These are phyloP conservation scores for Papilio demoleus DNA, from an alignment of 2,888 invertebrate genomes.

Conservation along the genomic window DNA sequence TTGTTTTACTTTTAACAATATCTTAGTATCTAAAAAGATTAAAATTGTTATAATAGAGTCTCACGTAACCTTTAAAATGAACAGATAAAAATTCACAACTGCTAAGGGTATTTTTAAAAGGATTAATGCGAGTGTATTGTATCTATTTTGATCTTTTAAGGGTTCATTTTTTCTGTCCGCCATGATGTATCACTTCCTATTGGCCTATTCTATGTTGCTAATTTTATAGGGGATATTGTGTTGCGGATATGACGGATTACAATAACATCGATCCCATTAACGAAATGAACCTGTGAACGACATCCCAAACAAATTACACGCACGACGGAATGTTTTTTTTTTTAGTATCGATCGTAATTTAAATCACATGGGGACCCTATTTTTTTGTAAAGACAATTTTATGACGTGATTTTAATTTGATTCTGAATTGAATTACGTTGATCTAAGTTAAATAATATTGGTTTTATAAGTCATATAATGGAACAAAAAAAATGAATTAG, in stretches of 20 bases:
- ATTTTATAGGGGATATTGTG: conserved; percentile 64
- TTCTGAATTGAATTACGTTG: neutral
- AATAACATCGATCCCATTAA: conserved; percentile 64
- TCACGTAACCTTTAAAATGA: too few relatives aligned
- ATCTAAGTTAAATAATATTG: neutral
- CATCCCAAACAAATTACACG: conserved; percentile 28
- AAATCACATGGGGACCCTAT: neutral
- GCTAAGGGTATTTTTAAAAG: conserved; percentile 16
- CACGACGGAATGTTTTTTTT: conserved; percentile 39
- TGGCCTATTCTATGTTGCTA: conserved; percentile 56
- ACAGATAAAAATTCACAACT: too few relatives aligned
- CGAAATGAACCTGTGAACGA: conserved; percentile 53
- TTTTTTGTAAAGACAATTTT: neutral
- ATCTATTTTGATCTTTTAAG: conserved; percentile 24
- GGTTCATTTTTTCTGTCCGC: conserved; percentile 23
- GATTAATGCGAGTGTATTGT: conserved; percentile 23
- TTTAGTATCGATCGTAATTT: neutral
- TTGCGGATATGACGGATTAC: conserved; percentile 72
- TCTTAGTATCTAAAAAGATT: too few relatives aligned
- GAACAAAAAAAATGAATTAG: neutral
- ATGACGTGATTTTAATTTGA: neutral
- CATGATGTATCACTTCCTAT: conserved; percentile 65
- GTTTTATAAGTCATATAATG: neutral
- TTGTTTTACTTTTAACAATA: too few relatives aligned
- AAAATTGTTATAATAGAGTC: too few relatives aligned